Percentiles rank a stretch among this genome's conserved stretches.
Evolutionary conservation across 2,113 vertebrate species (phyloP).

Genomic region (Calyptomena viridis): DNA sequence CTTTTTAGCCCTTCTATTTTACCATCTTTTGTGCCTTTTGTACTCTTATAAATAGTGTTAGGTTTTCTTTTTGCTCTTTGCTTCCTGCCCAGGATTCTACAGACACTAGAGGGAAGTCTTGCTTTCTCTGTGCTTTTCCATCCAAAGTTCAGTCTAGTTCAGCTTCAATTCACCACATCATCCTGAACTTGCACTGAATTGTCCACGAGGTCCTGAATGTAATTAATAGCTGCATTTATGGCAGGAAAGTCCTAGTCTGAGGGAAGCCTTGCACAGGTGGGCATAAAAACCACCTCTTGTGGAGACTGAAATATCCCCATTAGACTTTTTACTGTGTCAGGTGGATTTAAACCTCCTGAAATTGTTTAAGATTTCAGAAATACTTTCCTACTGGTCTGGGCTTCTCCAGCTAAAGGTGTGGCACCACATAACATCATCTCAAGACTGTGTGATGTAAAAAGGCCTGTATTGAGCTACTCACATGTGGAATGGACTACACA

Average conservation of each 20-base stretch:
- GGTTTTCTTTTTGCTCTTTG: not conserved
- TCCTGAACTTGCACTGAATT: not conserved
- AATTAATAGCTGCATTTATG: not conserved
- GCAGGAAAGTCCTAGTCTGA: not conserved
- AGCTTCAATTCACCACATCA: not conserved
- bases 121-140: not conserved
- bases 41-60: not conserved
- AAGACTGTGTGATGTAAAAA: not conserved
- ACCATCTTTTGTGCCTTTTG: not conserved
- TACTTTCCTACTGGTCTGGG: not conserved
- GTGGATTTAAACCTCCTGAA: not conserved
- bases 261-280: not conserved
- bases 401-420: not conserved
- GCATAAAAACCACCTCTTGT: not conserved
- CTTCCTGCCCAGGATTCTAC: not conserved
- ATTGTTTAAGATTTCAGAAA: not conserved
- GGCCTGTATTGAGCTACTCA: not conserved
- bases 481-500: not conserved
- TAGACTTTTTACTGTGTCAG: not conserved
- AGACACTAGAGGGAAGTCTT: conserved; percentile 24
- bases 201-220: not conserved
- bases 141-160: not conserved
- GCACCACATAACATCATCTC: not conserved
- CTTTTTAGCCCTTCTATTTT: not conserved
- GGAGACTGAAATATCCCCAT: not conserved